Base-by-base conservation (phyloP, 1,140 invertebrate species). In the Lepeophtheirus salmonis region DNA sequence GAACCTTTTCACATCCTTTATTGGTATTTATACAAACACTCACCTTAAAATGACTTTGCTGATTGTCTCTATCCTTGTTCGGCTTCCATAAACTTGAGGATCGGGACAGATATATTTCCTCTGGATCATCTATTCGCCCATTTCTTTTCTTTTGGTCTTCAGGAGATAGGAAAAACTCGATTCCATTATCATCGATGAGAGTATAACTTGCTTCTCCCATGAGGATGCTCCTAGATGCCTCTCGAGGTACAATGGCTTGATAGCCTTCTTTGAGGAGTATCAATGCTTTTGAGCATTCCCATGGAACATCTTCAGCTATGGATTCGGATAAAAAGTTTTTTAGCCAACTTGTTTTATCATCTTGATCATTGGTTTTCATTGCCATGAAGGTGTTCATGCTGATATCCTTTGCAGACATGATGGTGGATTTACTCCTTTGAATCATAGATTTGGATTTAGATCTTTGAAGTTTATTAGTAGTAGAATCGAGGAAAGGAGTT, bases 401-500 rank as follows among this genome's bases (percentile, higher is more conserved):
- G 51, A 61, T 61, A 23, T 61, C 59, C 25, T 61, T 61, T 2
- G 59, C 59, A 13, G 59, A 52, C 50, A 61, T 61, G 49, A 61
- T 61, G 41, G 50, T 61, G 18, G 59, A 61, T 17, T 50, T 56
- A 10, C 17, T 21, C 50, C 54, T 61, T 24, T 61, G 54, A 13
- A 61, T 25, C 59, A 61, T 61, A 14, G 59, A 61, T 20, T 54
- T 61, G 59, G 59, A 61, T 20, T 54, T 61, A 50, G 59, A 61
- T 16, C 50, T 53, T 25, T 61, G 54, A 16, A 61, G 18, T n/a
- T 52, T 61, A 2, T 50, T 24, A 21, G 6, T 25, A 3, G 12
- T 20, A n/a, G 30, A 41, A 6, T 6, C 6, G n/a, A n/a, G n/a
- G n/a, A n/a, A n/a, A n/a, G n/a, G n/a, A n/a, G n/a, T n/a, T n/a